phyloP scores from a whole-genome alignment of 2,797 vertebrate species.

The Percopsis omiscomaycus region DNA sequence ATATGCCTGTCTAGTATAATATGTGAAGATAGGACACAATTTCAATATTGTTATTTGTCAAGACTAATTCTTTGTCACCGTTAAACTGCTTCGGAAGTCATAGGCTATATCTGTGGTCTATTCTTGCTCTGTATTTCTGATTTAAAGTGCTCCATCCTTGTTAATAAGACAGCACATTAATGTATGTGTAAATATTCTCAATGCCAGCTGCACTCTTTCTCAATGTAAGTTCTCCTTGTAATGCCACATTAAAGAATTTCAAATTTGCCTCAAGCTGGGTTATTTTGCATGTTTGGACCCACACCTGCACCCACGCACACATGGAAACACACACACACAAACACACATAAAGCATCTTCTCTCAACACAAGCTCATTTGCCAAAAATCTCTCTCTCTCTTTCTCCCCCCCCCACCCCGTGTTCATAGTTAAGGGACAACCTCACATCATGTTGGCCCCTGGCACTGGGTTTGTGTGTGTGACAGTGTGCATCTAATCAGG shows the following conservation, averaged over 20 bases:
- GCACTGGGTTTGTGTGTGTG: constrained; percentile 32
- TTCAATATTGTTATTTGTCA: too few species aligned
- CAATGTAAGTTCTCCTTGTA: constrained; percentile 4
- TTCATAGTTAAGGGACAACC: constrained; percentile 29
- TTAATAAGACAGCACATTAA: constrained; percentile 16
- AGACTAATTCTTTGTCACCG: too few species aligned
- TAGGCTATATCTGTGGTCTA: too few species aligned
- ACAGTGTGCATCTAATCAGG: constrained; percentile 36
- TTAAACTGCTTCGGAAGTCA: too few species aligned
- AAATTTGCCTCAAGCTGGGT: constrained; percentile 27
- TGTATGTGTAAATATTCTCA: constrained; percentile 24
- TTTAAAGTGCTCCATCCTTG: constrained; percentile 21
- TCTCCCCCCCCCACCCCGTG: too few species aligned
- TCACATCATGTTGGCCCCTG: constrained; percentile 31
- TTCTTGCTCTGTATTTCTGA: too few species aligned
- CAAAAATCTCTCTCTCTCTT: too few species aligned
- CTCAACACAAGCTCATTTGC: constrained; percentile 40
- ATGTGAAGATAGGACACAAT: too few species aligned
- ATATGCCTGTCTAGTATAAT: too few species aligned
- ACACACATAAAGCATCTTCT: constrained; percentile 27
- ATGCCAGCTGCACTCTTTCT: constrained; percentile 18
- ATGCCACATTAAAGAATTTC: constrained; percentile 30
- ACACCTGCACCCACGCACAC: constrained; percentile 14
- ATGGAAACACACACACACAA: not conserved
- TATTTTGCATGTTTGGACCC: constrained; percentile 15